phyloP scores from a whole-genome alignment of 2,888 invertebrate species.

The Coleophora deauratella region DNA sequence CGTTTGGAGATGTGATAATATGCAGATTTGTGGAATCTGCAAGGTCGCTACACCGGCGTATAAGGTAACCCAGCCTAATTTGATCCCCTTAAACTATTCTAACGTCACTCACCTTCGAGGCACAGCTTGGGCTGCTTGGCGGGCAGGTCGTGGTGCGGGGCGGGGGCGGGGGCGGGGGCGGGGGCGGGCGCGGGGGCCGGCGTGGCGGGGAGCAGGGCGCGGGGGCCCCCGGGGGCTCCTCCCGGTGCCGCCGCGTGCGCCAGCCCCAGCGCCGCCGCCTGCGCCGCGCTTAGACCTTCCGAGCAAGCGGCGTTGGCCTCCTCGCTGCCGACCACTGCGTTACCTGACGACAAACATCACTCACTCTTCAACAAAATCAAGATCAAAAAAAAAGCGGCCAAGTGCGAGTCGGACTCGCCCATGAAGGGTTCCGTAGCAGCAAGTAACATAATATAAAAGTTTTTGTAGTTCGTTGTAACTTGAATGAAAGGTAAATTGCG shows the following conservation, averaged over 20 bases:
- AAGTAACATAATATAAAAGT: too few species aligned
- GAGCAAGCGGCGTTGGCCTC: constrained; percentile 14
- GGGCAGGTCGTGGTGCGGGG: constrained; percentile 37
- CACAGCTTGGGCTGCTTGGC: constrained; percentile 52
- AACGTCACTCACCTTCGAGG: constrained; percentile 44
- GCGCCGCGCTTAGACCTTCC: constrained; percentile 50
- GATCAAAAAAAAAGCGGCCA: not conserved
- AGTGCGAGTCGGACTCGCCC: too few species aligned
- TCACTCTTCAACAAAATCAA: too few species aligned
- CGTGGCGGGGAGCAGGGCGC: constrained; percentile 44
- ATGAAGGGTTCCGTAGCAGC: too few species aligned
- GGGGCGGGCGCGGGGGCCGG: constrained; percentile 26
- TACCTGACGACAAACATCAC: too few species aligned
- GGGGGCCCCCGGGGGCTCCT: constrained; percentile 34
- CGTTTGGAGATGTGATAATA: too few species aligned
- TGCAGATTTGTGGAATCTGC: too few species aligned
- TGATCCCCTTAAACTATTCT: too few species aligned
- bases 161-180: constrained; percentile 22
- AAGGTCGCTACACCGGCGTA: too few species aligned
- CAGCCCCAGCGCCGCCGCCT: constrained; percentile 60
- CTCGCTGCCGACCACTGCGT: constrained; percentile 16
- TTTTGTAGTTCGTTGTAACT: too few species aligned
- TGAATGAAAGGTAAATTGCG: too few species aligned
- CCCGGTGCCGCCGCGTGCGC: constrained; percentile 52
- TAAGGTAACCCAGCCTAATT: too few species aligned